Percentiles rank a stretch among this genome's conserved stretches.
phyloP scores from a whole-genome alignment of 2,113 vertebrate species.

The Amazona vittata region DNA sequence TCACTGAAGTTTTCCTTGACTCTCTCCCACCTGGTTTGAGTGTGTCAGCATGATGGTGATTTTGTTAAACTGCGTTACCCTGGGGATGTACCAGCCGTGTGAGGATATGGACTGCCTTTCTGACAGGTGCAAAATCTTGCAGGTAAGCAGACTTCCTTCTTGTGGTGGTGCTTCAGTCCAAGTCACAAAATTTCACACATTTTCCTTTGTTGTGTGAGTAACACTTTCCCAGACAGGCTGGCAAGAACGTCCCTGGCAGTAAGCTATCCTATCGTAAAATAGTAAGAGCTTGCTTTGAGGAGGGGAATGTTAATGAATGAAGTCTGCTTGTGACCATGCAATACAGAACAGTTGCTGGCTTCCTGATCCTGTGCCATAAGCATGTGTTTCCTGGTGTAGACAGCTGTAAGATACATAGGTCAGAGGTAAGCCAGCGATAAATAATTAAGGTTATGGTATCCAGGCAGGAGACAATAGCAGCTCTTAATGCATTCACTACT shows the following conservation, averaged over 20 bases:
- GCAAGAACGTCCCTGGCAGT: neutral
- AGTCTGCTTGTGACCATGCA: neutral
- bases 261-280: neutral
- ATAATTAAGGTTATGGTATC: neutral
- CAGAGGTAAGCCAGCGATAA: neutral
- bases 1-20: slow-evolving; percentile 79
- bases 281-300: neutral
- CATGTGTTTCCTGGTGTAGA: neutral
- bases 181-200: neutral
- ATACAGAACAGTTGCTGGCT: neutral
- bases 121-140: slow-evolving; percentile 92
- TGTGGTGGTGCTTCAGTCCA: neutral
- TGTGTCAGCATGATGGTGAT: slow-evolving; percentile 97
- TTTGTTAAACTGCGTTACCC: slow-evolving; percentile 93
- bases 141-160: slow-evolving; percentile 78
- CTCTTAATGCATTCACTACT: neutral
- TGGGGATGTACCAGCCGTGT: slow-evolving; percentile 98
- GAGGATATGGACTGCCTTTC: slow-evolving; percentile 96
- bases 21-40: slow-evolving; percentile 89
- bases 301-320: neutral
- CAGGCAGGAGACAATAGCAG: neutral
- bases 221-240: neutral
- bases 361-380: accelerated
- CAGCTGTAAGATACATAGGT: neutral
- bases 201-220: neutral